phyloP scores from a whole-genome alignment of 2,888 invertebrate genomes.

The Mesorhabditis sp. region DNA sequence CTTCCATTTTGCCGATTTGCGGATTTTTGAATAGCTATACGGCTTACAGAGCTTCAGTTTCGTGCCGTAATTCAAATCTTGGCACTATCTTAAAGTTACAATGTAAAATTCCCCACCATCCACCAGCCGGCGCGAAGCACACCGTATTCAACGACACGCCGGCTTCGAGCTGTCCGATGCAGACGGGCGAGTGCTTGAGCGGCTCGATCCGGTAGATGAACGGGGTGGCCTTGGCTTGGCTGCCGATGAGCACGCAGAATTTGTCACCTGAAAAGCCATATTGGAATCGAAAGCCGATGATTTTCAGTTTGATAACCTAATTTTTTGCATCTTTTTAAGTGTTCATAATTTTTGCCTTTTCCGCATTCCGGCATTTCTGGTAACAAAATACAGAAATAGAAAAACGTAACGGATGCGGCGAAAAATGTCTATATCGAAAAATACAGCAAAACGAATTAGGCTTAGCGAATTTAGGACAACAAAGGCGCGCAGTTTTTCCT shows the following conservation, averaged over 20 bases:
- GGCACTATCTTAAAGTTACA: too few relatives aligned
- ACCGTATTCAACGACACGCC: constrained; percentile 50
- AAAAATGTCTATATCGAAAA: too few relatives aligned
- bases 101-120: not conserved
- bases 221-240: constrained; percentile 46
- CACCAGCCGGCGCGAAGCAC: constrained; percentile 28
- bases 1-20: not conserved
- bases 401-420: too few relatives aligned
- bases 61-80: too few relatives aligned
- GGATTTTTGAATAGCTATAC: too few relatives aligned
- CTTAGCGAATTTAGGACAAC: too few relatives aligned
- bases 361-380: too few relatives aligned
- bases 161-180: constrained; percentile 50
- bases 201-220: constrained; percentile 50
- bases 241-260: constrained; percentile 90
- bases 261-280: constrained; percentile 74
- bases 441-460: too few relatives aligned
- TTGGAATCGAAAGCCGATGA: too few relatives aligned
- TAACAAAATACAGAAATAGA: too few relatives aligned
- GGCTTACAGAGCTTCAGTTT: too few relatives aligned
- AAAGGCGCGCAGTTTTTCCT: not conserved
- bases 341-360: not conserved
- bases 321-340: not conserved
- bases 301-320: not conserved
- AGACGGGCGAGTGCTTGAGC: constrained; percentile 41